These are phyloP conservation scores for Dermolepida albohirtum DNA, from an alignment of 2,888 invertebrate genomes.

Conservation along the genomic window DNA sequence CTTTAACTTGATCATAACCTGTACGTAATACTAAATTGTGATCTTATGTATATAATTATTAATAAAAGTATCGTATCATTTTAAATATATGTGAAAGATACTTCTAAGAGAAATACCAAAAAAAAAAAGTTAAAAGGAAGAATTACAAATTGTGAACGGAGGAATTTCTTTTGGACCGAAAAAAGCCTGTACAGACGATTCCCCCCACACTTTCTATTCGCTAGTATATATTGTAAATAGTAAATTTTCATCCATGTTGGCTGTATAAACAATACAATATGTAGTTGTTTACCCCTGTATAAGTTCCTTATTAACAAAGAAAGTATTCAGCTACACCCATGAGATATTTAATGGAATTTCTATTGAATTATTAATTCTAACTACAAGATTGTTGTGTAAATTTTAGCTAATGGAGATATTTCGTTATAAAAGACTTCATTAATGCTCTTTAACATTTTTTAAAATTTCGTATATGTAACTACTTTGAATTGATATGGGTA, in stretches of 20 bases:
- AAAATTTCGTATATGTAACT: no score
- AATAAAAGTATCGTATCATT: conserved; percentile 34
- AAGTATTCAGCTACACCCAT: no score
- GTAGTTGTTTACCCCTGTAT: conserved; percentile 39
- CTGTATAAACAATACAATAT: conserved; percentile 44
- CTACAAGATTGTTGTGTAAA: conserved; percentile 30
- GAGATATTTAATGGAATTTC: conserved; percentile 3
- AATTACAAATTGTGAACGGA: not conserved
- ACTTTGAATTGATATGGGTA: no score
- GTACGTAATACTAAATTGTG: conserved; percentile 65
- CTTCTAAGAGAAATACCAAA: not conserved
- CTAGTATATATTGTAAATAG: conserved; percentile 50
- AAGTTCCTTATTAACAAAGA: conserved; percentile 30
- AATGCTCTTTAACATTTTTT: no score
- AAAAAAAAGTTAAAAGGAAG: no score
- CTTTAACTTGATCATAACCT: conserved; percentile 49
- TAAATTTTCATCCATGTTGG: conserved; percentile 43
- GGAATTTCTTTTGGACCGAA: conserved; percentile 29
- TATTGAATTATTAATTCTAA: conserved; percentile 35
- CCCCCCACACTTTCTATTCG: conserved; percentile 35
- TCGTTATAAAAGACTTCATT: no score
- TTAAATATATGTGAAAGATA: conserved; percentile 40
- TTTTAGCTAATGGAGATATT: no score
- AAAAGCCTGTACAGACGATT: conserved; percentile 44
- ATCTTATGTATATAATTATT: conserved; percentile 62